Evolutionary conservation across 2,888 invertebrate genomes (phyloP).

Genomic region (Temnothorax rugatulus): DNA sequence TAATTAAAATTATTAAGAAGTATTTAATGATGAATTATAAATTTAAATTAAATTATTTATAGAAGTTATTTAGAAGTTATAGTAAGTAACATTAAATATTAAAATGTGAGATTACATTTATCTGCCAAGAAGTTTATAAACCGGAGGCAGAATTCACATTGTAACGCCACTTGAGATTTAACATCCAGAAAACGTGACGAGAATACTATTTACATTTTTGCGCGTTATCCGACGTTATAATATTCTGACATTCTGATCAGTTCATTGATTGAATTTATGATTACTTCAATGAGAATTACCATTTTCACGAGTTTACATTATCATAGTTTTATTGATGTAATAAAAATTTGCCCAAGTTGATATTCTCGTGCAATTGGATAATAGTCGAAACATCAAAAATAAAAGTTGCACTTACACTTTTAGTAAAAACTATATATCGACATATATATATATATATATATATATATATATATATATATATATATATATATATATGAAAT

Average conservation of each 20-base stretch:
- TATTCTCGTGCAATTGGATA: neutral
- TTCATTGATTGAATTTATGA: neutral
- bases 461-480: no score
- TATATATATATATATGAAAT: constrained; percentile 16
- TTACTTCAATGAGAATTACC: neutral
- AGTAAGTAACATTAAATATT: neutral
- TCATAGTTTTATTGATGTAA: neutral
- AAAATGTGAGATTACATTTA: neutral
- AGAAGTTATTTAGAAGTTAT: neutral
- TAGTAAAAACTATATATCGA: neutral
- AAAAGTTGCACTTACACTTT: neutral
- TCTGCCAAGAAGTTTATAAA: neutral
- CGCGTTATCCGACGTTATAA: neutral
- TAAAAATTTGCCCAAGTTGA: neutral
- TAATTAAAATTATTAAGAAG: neutral
- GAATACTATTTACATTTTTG: neutral
- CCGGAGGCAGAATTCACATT: neutral
- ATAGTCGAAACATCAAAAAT: neutral
- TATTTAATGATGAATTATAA: neutral
- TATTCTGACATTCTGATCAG: neutral
- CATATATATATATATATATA: no score
- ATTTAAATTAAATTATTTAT: neutral
- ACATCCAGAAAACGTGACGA: neutral
- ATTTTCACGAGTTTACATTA: constrained; percentile 1
- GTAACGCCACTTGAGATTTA: neutral